These are phyloP conservation scores for Pristionchus entomophagus DNA, from an alignment of 2,888 invertebrate genomes.

Conservation along the genomic window DNA sequence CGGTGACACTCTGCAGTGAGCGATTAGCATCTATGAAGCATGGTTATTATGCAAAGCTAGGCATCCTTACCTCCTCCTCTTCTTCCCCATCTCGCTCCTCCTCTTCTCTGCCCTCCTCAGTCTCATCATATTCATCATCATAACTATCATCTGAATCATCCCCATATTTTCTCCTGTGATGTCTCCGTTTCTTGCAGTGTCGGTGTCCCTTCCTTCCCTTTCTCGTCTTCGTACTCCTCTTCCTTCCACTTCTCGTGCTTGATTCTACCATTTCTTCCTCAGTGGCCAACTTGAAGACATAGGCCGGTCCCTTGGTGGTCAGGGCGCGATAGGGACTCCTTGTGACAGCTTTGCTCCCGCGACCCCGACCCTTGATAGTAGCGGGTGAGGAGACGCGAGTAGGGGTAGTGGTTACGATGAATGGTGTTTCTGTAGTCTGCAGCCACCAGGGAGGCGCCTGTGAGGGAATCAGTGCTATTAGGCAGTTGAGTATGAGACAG, in stretches of 20 bases:
- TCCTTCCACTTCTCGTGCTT: background rate
- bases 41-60: background rate
- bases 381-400: too few relatives aligned
- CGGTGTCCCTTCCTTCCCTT: background rate
- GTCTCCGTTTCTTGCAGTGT: background rate
- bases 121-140: background rate
- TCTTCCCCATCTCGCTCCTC: background rate
- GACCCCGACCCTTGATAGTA: too few relatives aligned
- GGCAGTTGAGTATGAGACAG: background rate
- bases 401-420: too few relatives aligned
- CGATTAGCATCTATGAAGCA: background rate
- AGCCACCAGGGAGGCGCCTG: too few relatives aligned
- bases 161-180: background rate
- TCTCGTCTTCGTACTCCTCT: background rate
- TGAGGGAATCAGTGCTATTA: too few relatives aligned
- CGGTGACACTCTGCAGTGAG: background rate
- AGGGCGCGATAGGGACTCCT: background rate
- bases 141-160: background rate
- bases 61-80: background rate
- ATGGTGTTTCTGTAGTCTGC: too few relatives aligned
- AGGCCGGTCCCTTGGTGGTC: background rate
- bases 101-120: background rate
- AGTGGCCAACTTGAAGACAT: constrained; percentile 2
- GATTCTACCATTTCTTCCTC: background rate
- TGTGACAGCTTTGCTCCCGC: background rate